Conservation (phyloP, 1,140 invertebrate species). For the Pseudomyrmex flavicornis region DNA sequence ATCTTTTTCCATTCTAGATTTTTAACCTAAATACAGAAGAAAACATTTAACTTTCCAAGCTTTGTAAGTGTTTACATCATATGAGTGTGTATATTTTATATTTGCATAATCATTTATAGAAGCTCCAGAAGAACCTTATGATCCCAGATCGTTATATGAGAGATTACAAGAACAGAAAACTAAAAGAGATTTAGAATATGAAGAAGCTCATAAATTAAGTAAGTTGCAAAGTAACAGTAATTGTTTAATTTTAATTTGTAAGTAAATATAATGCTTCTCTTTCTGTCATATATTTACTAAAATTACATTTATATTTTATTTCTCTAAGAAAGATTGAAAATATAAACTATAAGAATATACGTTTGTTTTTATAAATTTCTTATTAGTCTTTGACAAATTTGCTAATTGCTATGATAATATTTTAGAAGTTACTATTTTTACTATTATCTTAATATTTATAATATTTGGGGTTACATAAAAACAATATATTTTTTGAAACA, state of each 20-base stretch:
- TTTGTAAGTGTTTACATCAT: too few relatives aligned
- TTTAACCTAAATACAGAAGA: background rate
- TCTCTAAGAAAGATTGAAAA: background rate
- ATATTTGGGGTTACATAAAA: slow-evolving; percentile 19
- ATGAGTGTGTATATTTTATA: slow-evolving; percentile 6
- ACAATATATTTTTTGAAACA: slow-evolving; percentile 19
- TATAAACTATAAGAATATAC: background rate
- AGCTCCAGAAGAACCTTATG: slow-evolving; percentile 93
- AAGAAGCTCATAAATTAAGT: slow-evolving; percentile 97
- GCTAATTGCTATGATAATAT: too few relatives aligned
- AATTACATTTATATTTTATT: background rate
- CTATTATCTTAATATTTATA: too few relatives aligned
- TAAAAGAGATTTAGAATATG: slow-evolving; percentile 96
- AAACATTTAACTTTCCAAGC: too few relatives aligned
- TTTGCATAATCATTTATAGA: slow-evolving; percentile 58
- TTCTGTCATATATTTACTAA: background rate
- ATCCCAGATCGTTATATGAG: slow-evolving; percentile 94
- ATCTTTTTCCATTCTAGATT: background rate
- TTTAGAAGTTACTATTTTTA: too few relatives aligned
- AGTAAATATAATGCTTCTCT: background rate
- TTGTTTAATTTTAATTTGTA: background rate
- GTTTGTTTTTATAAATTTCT: background rate
- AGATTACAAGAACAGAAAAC: slow-evolving; percentile 96
- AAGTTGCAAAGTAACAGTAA: slow-evolving; percentile 77
- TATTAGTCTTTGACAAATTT: too few relatives aligned